These are phyloP conservation scores for Acanthoscelides obtectus DNA, from an alignment of 2,888 invertebrate genomes.

Conservation along the genomic window DNA sequence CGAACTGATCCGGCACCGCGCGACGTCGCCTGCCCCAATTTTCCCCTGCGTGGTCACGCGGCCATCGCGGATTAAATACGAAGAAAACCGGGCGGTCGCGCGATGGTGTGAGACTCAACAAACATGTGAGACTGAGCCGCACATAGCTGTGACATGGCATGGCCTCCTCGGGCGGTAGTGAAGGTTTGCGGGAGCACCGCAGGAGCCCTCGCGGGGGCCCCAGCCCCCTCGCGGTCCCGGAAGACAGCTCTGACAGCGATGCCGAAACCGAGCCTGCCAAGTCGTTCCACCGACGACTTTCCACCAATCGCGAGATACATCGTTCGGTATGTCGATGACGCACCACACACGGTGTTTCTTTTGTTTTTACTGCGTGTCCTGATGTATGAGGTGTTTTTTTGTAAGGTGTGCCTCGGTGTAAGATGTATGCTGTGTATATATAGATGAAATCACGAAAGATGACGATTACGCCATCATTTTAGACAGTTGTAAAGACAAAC, in stretches of 20 bases:
- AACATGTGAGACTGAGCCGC: too few species aligned
- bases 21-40: neutral
- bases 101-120: neutral
- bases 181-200: constrained; percentile 39
- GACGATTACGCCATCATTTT: too few species aligned
- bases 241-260: constrained; percentile 75
- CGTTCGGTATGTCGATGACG: constrained; percentile 60
- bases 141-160: constrained; percentile 36
- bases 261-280: constrained; percentile 75
- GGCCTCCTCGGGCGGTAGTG: constrained; percentile 40
- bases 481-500: too few species aligned
- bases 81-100: neutral
- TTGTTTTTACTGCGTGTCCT: neutral
- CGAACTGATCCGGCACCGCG: neutral
- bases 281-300: constrained; percentile 72
- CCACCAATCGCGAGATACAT: constrained; percentile 78
- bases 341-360: neutral
- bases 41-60: neutral
- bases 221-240: constrained; percentile 41
- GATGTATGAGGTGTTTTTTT: constrained; percentile 1
- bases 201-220: neutral
- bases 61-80: neutral
- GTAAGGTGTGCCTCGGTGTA: neutral
- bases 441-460: too few species aligned
- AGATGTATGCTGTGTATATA: neutral